Percentiles rank a stretch among this genome's conserved stretches.
Evolutionary conservation across 30 jellyfish, hydroid and myxozoan genomes (phyloP).

Genomic region (Hydra vulgaris): DNA sequence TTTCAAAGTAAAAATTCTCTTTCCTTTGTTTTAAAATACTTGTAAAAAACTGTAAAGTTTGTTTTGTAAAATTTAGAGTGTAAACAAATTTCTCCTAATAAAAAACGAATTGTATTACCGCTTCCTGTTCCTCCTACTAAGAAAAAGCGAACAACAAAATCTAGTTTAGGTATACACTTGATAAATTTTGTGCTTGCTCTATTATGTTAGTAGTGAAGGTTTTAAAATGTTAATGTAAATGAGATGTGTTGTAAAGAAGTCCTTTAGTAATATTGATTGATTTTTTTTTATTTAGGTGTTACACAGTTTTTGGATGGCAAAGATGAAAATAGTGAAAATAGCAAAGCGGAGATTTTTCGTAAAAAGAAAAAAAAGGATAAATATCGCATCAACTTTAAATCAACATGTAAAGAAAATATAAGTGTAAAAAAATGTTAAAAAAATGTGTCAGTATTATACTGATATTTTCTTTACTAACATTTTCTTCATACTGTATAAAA

Average conservation of each 20-base stretch:
- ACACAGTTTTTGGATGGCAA: not conserved
- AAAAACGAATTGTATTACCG: not conserved
- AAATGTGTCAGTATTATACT: too few species aligned
- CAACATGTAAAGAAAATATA: too few species aligned
- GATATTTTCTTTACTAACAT: too few species aligned
- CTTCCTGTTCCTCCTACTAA: not conserved
- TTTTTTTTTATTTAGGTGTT: not conserved
- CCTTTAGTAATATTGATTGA: not conserved
- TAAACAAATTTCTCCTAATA: not conserved
- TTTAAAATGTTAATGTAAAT: too few species aligned
- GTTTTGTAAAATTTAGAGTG: not conserved
- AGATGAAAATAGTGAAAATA: not conserved
- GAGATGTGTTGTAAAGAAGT: not conserved
- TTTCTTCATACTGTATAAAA: too few species aligned
- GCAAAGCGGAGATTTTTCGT: not conserved
- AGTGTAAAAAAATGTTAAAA: too few species aligned
- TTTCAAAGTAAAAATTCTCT: too few species aligned
- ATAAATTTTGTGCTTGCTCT: not conserved
- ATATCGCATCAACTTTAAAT: too few species aligned
- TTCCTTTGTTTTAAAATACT: not conserved
- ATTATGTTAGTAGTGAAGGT: not conserved
- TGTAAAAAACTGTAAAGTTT: not conserved
- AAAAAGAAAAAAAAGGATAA: too few species aligned
- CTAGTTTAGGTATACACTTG: not conserved
- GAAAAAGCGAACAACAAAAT: not conserved